phyloP scores from a whole-genome alignment of 2,888 invertebrate species.

The Lithosia quadra region DNA sequence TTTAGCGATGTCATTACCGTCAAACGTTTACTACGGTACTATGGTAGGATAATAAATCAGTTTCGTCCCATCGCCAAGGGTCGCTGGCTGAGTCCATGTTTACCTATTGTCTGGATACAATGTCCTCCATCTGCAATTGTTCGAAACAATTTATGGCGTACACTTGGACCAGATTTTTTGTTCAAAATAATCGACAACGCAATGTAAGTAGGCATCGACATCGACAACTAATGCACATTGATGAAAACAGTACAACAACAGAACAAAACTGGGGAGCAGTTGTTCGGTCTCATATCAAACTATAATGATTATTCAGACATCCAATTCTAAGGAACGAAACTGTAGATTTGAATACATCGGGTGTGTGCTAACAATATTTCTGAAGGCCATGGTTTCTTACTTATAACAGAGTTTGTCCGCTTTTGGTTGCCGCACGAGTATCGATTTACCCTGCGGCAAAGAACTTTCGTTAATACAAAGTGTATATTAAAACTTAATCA shows the following conservation, averaged over 20 bases:
- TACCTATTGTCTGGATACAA: slow-evolving; percentile 70
- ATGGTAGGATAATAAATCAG: slow-evolving; percentile 55
- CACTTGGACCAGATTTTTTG: slow-evolving; percentile 41
- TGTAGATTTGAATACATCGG: slow-evolving; percentile 49
- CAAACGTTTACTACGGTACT: slow-evolving; percentile 37
- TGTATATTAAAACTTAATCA: slow-evolving; percentile 47
- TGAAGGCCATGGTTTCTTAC: slow-evolving; percentile 62
- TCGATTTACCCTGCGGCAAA: slow-evolving; percentile 73
- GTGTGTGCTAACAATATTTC: slow-evolving; percentile 59
- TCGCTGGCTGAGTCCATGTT: slow-evolving; percentile 54
- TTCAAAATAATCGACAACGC: slow-evolving; percentile 39
- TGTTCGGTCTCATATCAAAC: slow-evolving; percentile 45
- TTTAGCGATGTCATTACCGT: slow-evolving; percentile 46
- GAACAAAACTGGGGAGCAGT: slow-evolving; percentile 21
- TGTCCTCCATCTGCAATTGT: slow-evolving; percentile 65
- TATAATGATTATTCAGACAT: slow-evolving; percentile 40
- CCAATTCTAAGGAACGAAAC: slow-evolving; percentile 43
- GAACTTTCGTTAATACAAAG: slow-evolving; percentile 66
- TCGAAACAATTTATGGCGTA: slow-evolving; percentile 65
- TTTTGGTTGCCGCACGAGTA: slow-evolving; percentile 67
- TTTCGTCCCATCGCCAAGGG: slow-evolving; percentile 42
- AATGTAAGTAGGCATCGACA: slow-evolving; percentile 8
- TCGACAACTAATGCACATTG: slow-evolving; percentile 26
- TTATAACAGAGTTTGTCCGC: slow-evolving; percentile 62
- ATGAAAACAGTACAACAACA: slow-evolving; percentile 29